Percentiles rank a stretch among this genome's conserved stretches.
Conservation (phyloP, 2,888 invertebrate species). For the Campoplex nolae region DNA sequence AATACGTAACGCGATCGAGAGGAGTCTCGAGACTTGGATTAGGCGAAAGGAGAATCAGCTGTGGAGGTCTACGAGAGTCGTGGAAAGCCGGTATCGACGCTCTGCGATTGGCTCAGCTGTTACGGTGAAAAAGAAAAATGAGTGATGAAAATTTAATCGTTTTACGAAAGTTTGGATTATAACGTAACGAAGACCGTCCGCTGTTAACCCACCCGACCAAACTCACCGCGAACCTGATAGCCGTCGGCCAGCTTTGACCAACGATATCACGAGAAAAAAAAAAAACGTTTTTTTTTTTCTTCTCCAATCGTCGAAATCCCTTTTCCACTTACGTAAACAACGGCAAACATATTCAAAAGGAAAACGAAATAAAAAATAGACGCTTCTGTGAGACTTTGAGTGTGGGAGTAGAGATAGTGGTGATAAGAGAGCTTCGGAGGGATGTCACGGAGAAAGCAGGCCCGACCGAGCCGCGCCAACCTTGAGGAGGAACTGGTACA, state of each 20-base stretch:
- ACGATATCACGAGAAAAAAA: background rate
- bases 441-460: conserved; percentile 84
- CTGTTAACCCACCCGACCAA: background rate
- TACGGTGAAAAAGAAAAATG: background rate
- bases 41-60: background rate
- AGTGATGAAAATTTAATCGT: conserved; percentile 12
- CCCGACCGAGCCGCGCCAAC: conserved; percentile 84
- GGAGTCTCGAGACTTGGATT: background rate
- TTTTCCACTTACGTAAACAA: background rate
- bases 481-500: conserved; percentile 84
- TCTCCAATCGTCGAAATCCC: too few species aligned
- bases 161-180: conserved; percentile 3
- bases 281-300: too few species aligned
- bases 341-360: background rate
- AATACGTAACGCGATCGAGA: background rate
- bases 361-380: background rate
- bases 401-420: conserved; percentile 58
- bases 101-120: conserved; percentile 17
- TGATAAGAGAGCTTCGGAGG: conserved; percentile 75
- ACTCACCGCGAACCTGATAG: background rate
- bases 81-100: conserved; percentile 45
- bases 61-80: conserved; percentile 27
- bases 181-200: background rate
- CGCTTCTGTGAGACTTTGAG: conserved; percentile 41
- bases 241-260: conserved; percentile 25